Percentiles rank a stretch among this genome's conserved stretches.
phyloP scores from a whole-genome alignment of 2,797 vertebrate species.

The Bradypus variegatus region DNA sequence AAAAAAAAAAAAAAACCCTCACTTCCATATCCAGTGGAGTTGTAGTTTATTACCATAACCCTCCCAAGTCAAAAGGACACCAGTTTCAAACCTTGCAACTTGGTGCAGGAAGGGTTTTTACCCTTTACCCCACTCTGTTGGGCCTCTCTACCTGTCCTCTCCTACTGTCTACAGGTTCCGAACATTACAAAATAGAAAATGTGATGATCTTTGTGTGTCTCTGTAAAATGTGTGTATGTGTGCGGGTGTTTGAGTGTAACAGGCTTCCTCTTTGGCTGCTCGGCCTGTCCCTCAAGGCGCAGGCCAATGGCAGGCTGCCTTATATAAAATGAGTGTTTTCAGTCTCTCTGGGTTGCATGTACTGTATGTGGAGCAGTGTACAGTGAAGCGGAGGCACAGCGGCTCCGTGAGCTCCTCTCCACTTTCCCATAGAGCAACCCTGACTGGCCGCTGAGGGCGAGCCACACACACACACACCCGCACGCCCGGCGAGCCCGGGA shows the following conservation, averaged over 20 bases:
- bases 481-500: slow-evolving; percentile 64
- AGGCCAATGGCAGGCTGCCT: slow-evolving; percentile 80
- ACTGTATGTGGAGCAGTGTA: slow-evolving; percentile 75
- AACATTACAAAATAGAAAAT: slow-evolving; percentile 55
- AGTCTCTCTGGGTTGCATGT: slow-evolving; percentile 74
- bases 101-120: background rate
- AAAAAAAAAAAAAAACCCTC: background rate
- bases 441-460: slow-evolving; percentile 68
- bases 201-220: slow-evolving; percentile 73
- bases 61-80: slow-evolving; percentile 68
- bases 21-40: slow-evolving; percentile 67
- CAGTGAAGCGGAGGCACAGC: slow-evolving; percentile 67
- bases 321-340: slow-evolving; percentile 82
- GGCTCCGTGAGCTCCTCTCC: slow-evolving; percentile 63
- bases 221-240: slow-evolving; percentile 68
- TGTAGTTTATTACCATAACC: slow-evolving; percentile 71
- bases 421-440: slow-evolving; percentile 71
- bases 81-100: slow-evolving; percentile 53
- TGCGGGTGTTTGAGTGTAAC: slow-evolving; percentile 77
- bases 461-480: slow-evolving; percentile 49
- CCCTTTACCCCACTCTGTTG: background rate
- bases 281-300: slow-evolving; percentile 76
- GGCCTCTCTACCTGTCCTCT: slow-evolving; percentile 59
- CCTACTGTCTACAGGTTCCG: slow-evolving; percentile 56
- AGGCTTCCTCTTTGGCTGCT: slow-evolving; percentile 74